Conservation (phyloP, 2,888 invertebrate genomes). For the Archaeoteleia sp. region DNA sequence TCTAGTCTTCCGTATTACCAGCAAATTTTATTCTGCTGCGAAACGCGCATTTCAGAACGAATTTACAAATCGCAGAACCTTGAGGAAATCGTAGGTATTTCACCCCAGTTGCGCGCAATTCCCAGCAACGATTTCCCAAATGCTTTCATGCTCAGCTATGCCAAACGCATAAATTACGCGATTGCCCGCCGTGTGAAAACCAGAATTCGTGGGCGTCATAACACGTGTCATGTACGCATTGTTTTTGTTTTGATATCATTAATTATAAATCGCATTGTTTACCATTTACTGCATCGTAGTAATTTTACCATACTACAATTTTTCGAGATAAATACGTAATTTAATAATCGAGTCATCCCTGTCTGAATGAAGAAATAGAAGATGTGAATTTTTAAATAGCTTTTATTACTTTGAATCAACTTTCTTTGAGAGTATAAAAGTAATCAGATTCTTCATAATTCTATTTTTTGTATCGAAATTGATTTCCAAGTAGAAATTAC, state of each 20-base stretch:
- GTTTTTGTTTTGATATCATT: conserved; percentile 28
- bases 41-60: background rate
- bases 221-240: conserved; percentile 38
- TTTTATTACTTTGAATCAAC: no score
- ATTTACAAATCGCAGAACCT: conserved; percentile 41
- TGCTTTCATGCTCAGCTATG: conserved; percentile 60
- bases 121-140: conserved; percentile 45
- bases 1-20: no score
- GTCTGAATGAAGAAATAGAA: background rate
- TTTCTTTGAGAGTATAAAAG: no score
- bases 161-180: conserved; percentile 59
- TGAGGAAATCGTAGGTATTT: conserved; percentile 47
- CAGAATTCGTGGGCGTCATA: conserved; percentile 39
- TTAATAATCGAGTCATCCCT: background rate
- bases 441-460: no score
- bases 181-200: conserved; percentile 42
- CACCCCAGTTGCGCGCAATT: conserved; percentile 41
- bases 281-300: no score
- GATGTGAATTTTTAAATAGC: background rate
- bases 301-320: no score
- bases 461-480: no score
- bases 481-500: no score
- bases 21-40: no score
- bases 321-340: no score
- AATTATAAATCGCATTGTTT: background rate